Percentiles rank a stretch among this genome's conserved stretches.
These are phyloP conservation scores for Dendroctonus ponderosae DNA, from an alignment of 1,140 invertebrate species.

Conservation along the genomic window DNA sequence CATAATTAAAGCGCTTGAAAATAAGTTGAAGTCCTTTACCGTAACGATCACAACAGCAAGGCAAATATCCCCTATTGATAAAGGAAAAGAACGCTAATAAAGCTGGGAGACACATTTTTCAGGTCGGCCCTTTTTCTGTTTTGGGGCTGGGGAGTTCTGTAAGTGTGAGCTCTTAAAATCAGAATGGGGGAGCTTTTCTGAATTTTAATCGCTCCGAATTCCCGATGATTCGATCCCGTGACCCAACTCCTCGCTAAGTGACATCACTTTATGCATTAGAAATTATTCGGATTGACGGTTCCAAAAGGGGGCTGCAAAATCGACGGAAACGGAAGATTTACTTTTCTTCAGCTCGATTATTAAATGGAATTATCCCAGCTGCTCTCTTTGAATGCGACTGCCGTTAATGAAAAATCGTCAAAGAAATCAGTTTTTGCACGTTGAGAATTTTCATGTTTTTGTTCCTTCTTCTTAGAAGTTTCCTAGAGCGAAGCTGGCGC, in stretches of 20 bases:
- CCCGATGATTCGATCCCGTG: conserved; percentile 16
- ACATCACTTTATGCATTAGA: conserved; percentile 17
- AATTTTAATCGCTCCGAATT: conserved; percentile 20
- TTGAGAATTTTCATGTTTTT: too few relatives aligned
- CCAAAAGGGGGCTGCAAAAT: background rate
- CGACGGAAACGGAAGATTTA: too few relatives aligned
- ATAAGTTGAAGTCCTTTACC: too few relatives aligned
- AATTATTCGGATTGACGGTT: conserved; percentile 19
- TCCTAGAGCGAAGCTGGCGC: too few relatives aligned
- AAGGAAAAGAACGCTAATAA: conserved; percentile 1
- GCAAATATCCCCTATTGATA: conserved; percentile 1
- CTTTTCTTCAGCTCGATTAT: too few relatives aligned
- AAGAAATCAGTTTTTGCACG: too few relatives aligned
- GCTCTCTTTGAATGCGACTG: too few relatives aligned
- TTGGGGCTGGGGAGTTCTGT: conserved; percentile 10
- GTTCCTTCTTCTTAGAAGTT: too few relatives aligned
- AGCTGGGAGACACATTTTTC: conserved; percentile 1
- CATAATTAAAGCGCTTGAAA: too few relatives aligned
- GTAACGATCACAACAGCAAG: background rate
- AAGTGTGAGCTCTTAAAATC: conserved; percentile 20
- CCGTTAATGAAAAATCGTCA: too few relatives aligned
- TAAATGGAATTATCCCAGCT: too few relatives aligned
- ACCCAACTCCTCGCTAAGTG: conserved; percentile 7
- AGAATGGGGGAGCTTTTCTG: conserved; percentile 12
- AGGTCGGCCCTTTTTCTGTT: conserved; percentile 14